A percentile compares a stretch with the other conserved stretches of the same genome.
phyloP scores from a whole-genome alignment of 2,797 vertebrate species.

The Picus viridis region DNA sequence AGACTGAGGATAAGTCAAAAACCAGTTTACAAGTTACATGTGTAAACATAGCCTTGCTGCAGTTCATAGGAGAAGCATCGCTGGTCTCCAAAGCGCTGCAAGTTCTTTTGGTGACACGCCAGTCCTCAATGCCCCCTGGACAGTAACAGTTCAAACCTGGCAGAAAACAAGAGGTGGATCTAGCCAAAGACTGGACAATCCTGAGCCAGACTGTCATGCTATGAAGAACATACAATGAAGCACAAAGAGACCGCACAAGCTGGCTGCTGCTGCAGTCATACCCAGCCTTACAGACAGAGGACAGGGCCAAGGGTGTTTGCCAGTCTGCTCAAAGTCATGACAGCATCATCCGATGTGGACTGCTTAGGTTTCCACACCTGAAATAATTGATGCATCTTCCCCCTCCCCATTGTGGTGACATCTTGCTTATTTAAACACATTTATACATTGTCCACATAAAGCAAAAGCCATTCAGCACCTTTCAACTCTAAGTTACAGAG shows the following conservation, averaged over 20 bases:
- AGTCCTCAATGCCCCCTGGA: not conserved
- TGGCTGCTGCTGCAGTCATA: not conserved
- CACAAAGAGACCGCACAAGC: not conserved
- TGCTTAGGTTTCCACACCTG: not conserved
- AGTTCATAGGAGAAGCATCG: not conserved
- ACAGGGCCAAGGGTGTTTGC: fast-evolving
- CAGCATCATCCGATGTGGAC: not conserved
- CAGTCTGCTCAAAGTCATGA: not conserved
- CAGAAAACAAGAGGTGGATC: not conserved
- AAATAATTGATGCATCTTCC: not conserved
- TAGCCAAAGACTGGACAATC: not conserved
- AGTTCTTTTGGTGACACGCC: not conserved
- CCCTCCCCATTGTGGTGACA: not conserved
- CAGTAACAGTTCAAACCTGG: not conserved
- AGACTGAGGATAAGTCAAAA: not conserved
- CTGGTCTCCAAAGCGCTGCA: fast-evolving
- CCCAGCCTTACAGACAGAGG: not conserved
- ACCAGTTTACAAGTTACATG: not conserved
- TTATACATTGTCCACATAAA: not conserved
- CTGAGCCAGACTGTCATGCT: not conserved
- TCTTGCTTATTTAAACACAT: not conserved
- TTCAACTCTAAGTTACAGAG: not conserved
- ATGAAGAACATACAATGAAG: not conserved
- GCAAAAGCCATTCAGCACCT: not conserved
- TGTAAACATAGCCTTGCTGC: not conserved